Evolutionary conservation across 1,140 invertebrate species (phyloP), one percentile per base, ranked within the genome.

Genomic region (Drosophila arizonae): DNA sequence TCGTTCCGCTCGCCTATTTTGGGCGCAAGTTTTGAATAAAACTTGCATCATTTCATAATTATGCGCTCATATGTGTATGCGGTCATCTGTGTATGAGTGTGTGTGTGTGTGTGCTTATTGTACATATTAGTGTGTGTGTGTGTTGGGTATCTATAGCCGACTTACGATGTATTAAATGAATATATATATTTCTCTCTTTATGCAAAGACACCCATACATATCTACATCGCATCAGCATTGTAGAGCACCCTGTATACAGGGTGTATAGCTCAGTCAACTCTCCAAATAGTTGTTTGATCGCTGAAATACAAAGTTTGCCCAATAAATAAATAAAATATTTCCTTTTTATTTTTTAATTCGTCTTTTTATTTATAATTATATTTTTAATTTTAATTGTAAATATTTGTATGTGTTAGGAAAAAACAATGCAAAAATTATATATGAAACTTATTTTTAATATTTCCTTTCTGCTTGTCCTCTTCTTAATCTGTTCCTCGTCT

Each of bases 341-440:
- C 4, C 11, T 3, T 62, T 55, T 51, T 72, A 69, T 66, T 46
- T 56, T 77, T 73, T 33, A 64, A 76, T 78, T 72, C 62, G 65
- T 73, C 65, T 56, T 73, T 73, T 73, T 69, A 73, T 64, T 85
- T 84, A 74, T 84, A 79, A 17, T 17, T 39, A 39, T 39, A 33
- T 67, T 62, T 56, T 62, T 58, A 45, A n/a, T 6, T 46, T 46
- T 46, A 46, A 46, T 46, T 21, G 28, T 52, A 30, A 26, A 15
- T 30, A n/a, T 30, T 57, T 43, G 75, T 81, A 66, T 56, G 79
- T 85, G 74, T 86, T 85, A 85, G 82, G 77, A 81, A 85, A 85
- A 39, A 85, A 85, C 78, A 86, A 85, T 85, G 77, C 74, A 70
- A 85, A 85, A 85, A 17, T 72, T 72, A 33, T 46, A 46, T 17